Conservation (phyloP, 2,113 vertebrate genomes). For the Chlorodrepanis virens region DNA sequence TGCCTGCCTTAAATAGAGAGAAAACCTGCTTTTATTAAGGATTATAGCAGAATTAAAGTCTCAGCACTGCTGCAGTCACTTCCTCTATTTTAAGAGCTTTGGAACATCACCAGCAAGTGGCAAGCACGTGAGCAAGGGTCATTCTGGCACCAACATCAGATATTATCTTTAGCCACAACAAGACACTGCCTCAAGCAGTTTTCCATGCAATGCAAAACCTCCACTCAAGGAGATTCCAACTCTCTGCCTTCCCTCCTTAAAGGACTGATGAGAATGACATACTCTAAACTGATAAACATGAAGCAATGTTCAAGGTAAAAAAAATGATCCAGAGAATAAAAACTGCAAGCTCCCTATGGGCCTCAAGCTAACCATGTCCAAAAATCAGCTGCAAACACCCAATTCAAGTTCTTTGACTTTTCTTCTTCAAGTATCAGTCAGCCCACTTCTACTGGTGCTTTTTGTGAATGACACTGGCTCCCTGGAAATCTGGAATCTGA, state of each 20-base stretch:
- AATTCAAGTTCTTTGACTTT: background rate
- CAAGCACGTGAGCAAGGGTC: accelerated
- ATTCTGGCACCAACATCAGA: background rate
- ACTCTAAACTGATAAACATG: background rate
- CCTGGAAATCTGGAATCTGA: background rate
- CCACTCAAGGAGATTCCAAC: background rate
- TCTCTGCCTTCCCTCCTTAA: background rate
- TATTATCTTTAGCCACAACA: background rate
- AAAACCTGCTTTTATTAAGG: background rate
- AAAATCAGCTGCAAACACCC: background rate
- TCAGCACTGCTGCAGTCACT: background rate
- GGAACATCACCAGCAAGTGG: background rate
- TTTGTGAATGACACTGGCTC: background rate
- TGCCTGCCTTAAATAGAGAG: background rate
- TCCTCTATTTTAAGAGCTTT: background rate
- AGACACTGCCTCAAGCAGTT: background rate
- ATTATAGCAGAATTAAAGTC: background rate
- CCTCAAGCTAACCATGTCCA: background rate
- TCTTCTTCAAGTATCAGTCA: background rate
- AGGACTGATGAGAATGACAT: background rate
- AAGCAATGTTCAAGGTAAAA: background rate
- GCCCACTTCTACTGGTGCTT: background rate
- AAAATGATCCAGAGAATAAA: background rate
- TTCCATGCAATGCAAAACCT: background rate
- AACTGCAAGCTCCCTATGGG: background rate